A percentile compares a stretch with the other conserved stretches of the same genome.
phyloP scores from a whole-genome alignment of 1,140 invertebrate species.

The Sesamia nonagrioides region DNA sequence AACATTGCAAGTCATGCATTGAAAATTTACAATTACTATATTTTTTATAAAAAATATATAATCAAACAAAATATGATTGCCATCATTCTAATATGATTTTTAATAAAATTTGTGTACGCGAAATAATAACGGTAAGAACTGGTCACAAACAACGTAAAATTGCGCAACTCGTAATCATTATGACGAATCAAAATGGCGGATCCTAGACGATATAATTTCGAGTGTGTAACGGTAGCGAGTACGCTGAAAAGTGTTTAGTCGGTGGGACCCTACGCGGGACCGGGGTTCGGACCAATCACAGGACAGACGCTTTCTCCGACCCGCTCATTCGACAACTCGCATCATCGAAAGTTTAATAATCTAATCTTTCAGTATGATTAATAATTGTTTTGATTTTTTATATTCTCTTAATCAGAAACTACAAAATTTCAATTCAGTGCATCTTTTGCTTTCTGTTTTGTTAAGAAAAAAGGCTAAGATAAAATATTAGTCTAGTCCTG shows the following conservation, averaged over 20 bases:
- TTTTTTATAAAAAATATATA: too few relatives aligned
- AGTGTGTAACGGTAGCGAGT: conserved; percentile 40
- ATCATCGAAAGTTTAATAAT: conserved; percentile 1
- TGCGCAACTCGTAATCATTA: conserved; percentile 28
- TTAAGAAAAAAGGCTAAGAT: too few relatives aligned
- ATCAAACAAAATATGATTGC: neutral
- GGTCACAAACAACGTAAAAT: conserved; percentile 9
- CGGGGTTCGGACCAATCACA: conserved; percentile 43
- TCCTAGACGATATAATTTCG: conserved; percentile 47
- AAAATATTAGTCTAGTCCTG: too few relatives aligned
- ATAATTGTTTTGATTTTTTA: neutral
- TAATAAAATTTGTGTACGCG: neutral
- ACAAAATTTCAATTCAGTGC: neutral
- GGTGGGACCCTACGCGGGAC: conserved; percentile 41
- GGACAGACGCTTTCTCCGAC: conserved; percentile 25
- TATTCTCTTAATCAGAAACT: neutral
- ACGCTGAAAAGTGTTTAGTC: conserved; percentile 40
- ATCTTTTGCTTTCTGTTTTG: too few relatives aligned
- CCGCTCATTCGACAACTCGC: neutral
- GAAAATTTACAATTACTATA: too few relatives aligned
- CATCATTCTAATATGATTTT: too few relatives aligned
- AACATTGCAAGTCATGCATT: too few relatives aligned
- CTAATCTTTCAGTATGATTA: neutral
- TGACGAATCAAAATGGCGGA: conserved; percentile 54
- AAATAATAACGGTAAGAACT: neutral